Conservation (phyloP, 2,113 vertebrate species). For the Trichomycterus rosablanca region DNA sequence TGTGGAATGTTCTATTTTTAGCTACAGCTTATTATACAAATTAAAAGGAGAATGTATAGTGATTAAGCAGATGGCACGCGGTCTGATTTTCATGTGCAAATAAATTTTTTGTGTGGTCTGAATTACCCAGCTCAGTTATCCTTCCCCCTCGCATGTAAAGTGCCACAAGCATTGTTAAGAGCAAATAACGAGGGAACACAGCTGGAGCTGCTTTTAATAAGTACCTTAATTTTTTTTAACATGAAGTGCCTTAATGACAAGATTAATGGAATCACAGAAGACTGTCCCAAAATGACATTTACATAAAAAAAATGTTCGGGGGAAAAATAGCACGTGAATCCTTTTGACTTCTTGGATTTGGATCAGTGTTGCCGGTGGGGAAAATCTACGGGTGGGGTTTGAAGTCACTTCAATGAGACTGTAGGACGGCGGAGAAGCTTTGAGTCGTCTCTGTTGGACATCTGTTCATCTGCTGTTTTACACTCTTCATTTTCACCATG, state of each 20-base stretch:
- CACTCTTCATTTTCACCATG: constrained; percentile 21
- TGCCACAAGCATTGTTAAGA: constrained; percentile 67
- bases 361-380: constrained; percentile 55
- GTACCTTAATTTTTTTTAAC: constrained; percentile 63
- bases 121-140: constrained; percentile 12
- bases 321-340: constrained; percentile 21
- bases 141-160: constrained; percentile 50
- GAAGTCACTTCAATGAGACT: constrained; percentile 68
- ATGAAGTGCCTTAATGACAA: constrained; percentile 75
- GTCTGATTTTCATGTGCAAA: constrained; percentile 56
- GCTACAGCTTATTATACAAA: not conserved
- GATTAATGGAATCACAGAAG: constrained; percentile 67
- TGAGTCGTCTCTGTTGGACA: constrained; percentile 62
- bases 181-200: constrained; percentile 67
- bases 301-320: constrained; percentile 49
- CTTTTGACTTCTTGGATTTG: constrained; percentile 52
- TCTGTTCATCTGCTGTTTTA: constrained; percentile 68
- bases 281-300: constrained; percentile 41
- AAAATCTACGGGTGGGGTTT: constrained; percentile 71
- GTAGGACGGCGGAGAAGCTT: constrained; percentile 54
- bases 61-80: not conserved
- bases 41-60: not conserved
- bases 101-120: constrained; percentile 45
- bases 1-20: too few relatives aligned
- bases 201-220: constrained; percentile 76